Conservation (phyloP, 2,888 invertebrate species). For the Ormyrus labotus region DNA sequence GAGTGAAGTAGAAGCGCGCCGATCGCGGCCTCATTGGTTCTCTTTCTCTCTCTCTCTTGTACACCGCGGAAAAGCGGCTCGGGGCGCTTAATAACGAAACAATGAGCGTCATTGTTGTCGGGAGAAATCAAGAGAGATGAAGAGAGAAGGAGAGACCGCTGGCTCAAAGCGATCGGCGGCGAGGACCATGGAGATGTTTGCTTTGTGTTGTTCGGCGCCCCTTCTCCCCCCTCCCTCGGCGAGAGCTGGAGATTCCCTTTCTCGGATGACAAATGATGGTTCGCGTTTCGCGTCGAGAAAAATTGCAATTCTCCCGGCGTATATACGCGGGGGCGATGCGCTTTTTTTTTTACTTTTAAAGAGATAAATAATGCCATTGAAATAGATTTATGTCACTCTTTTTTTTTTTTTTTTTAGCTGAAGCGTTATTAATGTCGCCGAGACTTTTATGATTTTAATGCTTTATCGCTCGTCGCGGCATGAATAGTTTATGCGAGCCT, state of each 20-base stretch:
- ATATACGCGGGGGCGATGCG: not conserved
- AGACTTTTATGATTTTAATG: not conserved
- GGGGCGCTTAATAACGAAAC: constrained; percentile 38
- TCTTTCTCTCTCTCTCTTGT: not conserved
- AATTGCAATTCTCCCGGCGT: constrained; percentile 2
- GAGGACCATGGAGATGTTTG: constrained; percentile 24
- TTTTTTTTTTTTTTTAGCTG: not conserved
- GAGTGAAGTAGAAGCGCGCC: not conserved
- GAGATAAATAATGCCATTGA: constrained; percentile 12
- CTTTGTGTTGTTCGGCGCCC: constrained; percentile 5
- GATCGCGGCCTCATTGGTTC: constrained; percentile 11
- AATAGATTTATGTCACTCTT: not conserved
- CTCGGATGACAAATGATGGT: constrained; percentile 32
- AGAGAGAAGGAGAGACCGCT: not conserved
- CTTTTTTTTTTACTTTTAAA: constrained; percentile 5
- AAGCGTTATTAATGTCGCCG: constrained; percentile 4
- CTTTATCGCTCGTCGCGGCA: not conserved
- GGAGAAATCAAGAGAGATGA: constrained; percentile 19
- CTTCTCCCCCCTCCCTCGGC: not conserved
- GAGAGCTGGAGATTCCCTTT: constrained; percentile 9
- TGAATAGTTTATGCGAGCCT: not conserved
- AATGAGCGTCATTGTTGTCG: constrained; percentile 45
- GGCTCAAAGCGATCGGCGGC: constrained; percentile 15
- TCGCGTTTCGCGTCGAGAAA: not conserved
- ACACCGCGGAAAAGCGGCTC: not conserved